Conservation (phyloP, 2,113 vertebrate genomes). For the Petrocephalus microphthalmus region DNA sequence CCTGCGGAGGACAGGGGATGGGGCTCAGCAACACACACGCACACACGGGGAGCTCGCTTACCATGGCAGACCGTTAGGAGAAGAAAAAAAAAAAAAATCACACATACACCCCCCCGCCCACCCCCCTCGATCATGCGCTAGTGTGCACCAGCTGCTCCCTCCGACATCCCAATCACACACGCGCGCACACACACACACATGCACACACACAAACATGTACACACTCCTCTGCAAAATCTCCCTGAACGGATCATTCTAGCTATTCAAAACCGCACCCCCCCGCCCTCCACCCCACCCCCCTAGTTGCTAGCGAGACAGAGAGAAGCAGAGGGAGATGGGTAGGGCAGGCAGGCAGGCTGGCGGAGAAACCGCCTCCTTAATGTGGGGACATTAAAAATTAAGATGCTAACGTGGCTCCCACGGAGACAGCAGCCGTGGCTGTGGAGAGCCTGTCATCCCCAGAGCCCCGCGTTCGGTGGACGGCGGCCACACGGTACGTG, state of each 20-base stretch:
- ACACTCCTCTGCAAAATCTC: constrained; percentile 24
- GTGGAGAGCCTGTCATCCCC: constrained; percentile 29
- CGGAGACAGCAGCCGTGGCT: constrained; percentile 12
- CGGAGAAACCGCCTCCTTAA: constrained; percentile 20
- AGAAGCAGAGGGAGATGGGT: constrained; percentile 18
- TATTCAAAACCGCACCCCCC: background rate
- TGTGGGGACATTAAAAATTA: constrained; percentile 42
- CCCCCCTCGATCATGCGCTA: constrained; percentile 14
- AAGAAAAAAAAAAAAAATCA: background rate
- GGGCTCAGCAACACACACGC: background rate
- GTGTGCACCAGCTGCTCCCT: constrained; percentile 27
- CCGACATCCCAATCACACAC: constrained; percentile 15
- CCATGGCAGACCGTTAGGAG: constrained; percentile 16
- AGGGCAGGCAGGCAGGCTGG: constrained; percentile 8
- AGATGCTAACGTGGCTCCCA: constrained; percentile 31
- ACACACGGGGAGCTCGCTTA: constrained; percentile 40
- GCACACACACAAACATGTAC: constrained; percentile 18
- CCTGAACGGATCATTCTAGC: background rate
- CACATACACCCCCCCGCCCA: constrained; percentile 23
- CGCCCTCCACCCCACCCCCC: background rate
- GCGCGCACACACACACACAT: background rate
- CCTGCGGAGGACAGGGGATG: background rate
- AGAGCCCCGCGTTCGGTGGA: background rate
- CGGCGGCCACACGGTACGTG: background rate
- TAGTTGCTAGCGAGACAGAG: constrained; percentile 26